A percentile compares a stretch with the other conserved stretches of the same genome.
Conservation (phyloP, 2,888 invertebrate species). For the Rhodophaea formosa region DNA sequence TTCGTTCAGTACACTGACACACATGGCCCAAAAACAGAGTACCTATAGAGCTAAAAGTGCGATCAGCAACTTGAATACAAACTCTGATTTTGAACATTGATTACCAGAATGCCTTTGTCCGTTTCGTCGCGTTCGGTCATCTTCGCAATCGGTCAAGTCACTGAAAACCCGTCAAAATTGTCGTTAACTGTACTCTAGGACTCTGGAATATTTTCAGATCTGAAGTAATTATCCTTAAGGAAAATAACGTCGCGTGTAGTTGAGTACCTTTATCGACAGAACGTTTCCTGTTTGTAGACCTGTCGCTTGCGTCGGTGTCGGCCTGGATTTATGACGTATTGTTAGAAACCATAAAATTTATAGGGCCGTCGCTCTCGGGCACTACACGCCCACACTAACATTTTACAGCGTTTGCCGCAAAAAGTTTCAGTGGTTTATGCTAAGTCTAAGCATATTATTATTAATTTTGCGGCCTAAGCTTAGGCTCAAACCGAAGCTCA, state of each 20-base stretch:
- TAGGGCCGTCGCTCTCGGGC: conserved; percentile 43
- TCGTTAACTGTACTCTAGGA: not conserved
- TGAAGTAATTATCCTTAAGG: conserved; percentile 5
- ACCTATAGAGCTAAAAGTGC: too few relatives aligned
- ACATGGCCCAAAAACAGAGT: too few relatives aligned
- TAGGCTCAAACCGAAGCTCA: too few relatives aligned
- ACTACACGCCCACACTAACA: conserved; percentile 34
- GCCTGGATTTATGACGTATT: conserved; percentile 58
- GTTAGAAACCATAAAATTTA: conserved; percentile 54
- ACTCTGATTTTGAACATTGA: too few relatives aligned
- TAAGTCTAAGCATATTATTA: too few relatives aligned
- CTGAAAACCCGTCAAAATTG: too few relatives aligned
- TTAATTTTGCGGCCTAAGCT: too few relatives aligned
- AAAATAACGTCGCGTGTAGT: not conserved
- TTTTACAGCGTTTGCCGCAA: conserved; percentile 26
- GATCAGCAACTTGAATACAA: too few relatives aligned
- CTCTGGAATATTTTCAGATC: not conserved
- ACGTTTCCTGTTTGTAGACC: conserved; percentile 38
- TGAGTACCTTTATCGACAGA: conserved; percentile 34
- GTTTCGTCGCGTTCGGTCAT: too few relatives aligned
- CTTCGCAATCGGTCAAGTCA: too few relatives aligned
- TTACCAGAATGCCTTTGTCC: too few relatives aligned
- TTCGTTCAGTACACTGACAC: too few relatives aligned
- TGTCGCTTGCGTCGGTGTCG: conserved; percentile 33
- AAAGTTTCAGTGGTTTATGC: not conserved